Base-by-base conservation (phyloP, 2,888 invertebrate genomes). In the Camptogramma bilineatum region DNA sequence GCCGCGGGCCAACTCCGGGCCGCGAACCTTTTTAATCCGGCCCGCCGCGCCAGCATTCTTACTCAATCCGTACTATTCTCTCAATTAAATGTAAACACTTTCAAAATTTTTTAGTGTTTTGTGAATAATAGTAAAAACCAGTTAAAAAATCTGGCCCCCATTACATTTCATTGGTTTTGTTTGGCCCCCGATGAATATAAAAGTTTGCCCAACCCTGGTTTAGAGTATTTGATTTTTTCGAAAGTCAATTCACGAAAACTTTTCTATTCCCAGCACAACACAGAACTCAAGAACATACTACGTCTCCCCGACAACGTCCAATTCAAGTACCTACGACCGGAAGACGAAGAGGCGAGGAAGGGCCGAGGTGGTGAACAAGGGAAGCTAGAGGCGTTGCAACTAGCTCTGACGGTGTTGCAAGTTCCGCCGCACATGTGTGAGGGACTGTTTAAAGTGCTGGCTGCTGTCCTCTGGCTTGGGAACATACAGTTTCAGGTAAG, bases 381-480 rank as follows among this genome's bases (percentile, higher is more conserved):
- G 66, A 88, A 96, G 83, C 95, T 98, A 80, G 98, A 98, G 79
- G 96, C 96, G n/a, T 90, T 98, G 52, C 95, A 97, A 74, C 93
- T 98, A 65, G 98, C 98, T 0, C 96, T 98, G 83, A 97, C 97
- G 19, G 97, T 98, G 46, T 92, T 98, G 44, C 97, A 98, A 89
- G 97, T 98, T 52, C 97, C 97, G 8, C 94, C 95, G 56, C 96
- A 95, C 71, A 97, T 97, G 95, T 97, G 97, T 83, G 97, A 97
- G 83, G 98, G 98, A 0, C 96, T 98, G 71, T 98, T 98, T 82
- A 96, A 97, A 81, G 97, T 97, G 7, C 87, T 98, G 24, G 96
- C 97, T 13, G 97, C 98, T 0, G 97, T 98, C 71, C 90, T 98
- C 58, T 98, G 98, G 98, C 94, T 98, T 39, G 98, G 98, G 31